These are phyloP conservation scores for Halisarca cf. caerulea DNA, from an alignment of 37 sponge, comb jelly and placozoan species.

Conservation along the genomic window DNA sequence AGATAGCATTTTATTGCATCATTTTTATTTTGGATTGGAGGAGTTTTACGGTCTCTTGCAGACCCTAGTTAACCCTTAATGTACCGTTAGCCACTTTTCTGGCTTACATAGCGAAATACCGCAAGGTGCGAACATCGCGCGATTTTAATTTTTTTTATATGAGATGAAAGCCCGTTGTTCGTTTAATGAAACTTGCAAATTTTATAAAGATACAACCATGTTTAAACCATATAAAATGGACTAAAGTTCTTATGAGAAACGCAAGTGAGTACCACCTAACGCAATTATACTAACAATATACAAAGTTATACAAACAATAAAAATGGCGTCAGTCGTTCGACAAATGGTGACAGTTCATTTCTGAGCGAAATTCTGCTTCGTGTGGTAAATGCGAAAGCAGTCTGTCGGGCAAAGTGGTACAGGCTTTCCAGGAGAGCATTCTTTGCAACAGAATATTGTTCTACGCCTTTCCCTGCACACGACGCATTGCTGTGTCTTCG, in stretches of 20 bases:
- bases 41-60: too few species aligned
- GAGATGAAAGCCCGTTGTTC: neutral
- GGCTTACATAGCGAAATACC: neutral
- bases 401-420: too few species aligned
- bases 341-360: too few species aligned
- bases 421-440: too few species aligned
- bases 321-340: slow-evolving; percentile 14
- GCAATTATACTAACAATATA: slow-evolving; percentile 2
- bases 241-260: neutral
- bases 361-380: too few species aligned
- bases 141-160: neutral
- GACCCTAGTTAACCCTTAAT: slow-evolving; percentile 3
- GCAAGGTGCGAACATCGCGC: neutral
- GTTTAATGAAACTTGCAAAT: neutral
- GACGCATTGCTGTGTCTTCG: too few species aligned
- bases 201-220: neutral
- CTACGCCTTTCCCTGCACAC: too few species aligned
- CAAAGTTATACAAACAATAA: neutral
- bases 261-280: neutral
- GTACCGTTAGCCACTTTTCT: slow-evolving; percentile 19
- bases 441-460: too few species aligned
- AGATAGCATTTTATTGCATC: too few species aligned
- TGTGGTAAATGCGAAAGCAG: too few species aligned
- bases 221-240: neutral
- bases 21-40: too few species aligned